Conservation (phyloP, 2,113 vertebrate genomes). For the Girardinichthys multiradiatus region DNA sequence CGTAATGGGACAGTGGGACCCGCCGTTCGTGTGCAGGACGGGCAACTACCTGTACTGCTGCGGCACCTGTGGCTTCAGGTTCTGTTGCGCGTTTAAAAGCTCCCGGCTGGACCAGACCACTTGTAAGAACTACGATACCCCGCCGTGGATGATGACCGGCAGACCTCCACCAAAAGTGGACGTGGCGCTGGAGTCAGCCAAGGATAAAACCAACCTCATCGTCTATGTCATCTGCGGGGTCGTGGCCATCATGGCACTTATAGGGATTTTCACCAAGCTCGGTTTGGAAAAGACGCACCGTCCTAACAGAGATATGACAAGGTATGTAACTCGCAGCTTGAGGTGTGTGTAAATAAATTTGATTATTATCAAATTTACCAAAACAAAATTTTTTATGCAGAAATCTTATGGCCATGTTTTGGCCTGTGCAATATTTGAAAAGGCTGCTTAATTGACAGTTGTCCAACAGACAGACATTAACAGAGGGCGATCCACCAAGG, state of each 20-base stretch:
- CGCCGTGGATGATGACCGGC: conserved; percentile 92
- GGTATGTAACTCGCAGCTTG: conserved; percentile 72
- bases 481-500: too few species aligned
- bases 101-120: conserved; percentile 93
- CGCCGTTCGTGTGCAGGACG: conserved; percentile 94
- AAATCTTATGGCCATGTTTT: too few species aligned
- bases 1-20: conserved; percentile 99
- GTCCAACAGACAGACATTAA: too few species aligned
- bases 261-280: conserved; percentile 98
- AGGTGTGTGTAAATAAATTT: too few species aligned
- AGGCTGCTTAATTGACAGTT: too few species aligned
- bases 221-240: conserved; percentile 98
- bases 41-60: conserved; percentile 98
- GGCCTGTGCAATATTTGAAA: too few species aligned
- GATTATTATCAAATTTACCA: too few species aligned
- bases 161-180: conserved; percentile 90
- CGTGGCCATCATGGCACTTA: conserved; percentile 96
- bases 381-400: too few species aligned
- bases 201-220: conserved; percentile 97
- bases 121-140: conserved; percentile 97
- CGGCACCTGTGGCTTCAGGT: conserved; percentile 99
- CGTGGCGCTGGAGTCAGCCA: conserved; percentile 85
- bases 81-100: conserved; percentile 95
- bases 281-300: conserved; percentile 97
- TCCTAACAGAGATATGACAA: conserved; percentile 93